Evolutionary conservation across 1,140 invertebrate species (phyloP), one percentile per base, ranked within the genome.

Genomic region (Eurosta solidaginis): DNA sequence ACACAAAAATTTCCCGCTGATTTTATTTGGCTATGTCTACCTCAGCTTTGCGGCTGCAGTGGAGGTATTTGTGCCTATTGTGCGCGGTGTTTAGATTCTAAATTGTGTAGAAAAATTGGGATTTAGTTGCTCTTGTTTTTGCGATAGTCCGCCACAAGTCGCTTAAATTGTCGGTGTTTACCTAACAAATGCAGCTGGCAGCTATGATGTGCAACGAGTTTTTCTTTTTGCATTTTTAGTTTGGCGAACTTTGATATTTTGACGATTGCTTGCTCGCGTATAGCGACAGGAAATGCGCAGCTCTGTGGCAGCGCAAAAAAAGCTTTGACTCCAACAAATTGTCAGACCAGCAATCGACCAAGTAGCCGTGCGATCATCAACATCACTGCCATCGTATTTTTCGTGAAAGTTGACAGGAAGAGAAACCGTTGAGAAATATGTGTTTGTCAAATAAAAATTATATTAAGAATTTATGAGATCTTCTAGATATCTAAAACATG

Each of bases 91-190:
- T 68, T 68, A 68, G 59, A 68, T 68, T 68, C 59, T 42, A 68
- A 40, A 68, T 68, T 68, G 59, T 68, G 33, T 29, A 68, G 59
- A 68, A 68, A 68, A 68, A 68, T 68, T 68, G 59, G 59, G 33
- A 68, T 68, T n/a, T 68, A 29, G 33, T 33, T 40, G 59, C 59
- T 68, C 59, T 68, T 36, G 59, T 68, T 68, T 68, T 68, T 68
- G 59, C 33, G 59, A 29, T 29, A 36, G 22, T 40, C 36, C 40
- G 36, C 59, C 33, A 40, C 59, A 36, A 40, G 33, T 68, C 33
- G 40, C 33, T 68, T 68, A 68, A 68, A 68, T 68, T n/a, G 33
- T 22, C 40, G n/a, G 6, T 68, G 59, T 20, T 0, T 12, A 20
- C 33, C 33, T 68, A 20, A 68, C 59, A 68, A 68, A 40, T 68